phyloP scores from a whole-genome alignment of 1,140 invertebrate genomes.

The Cepaea nemoralis region DNA sequence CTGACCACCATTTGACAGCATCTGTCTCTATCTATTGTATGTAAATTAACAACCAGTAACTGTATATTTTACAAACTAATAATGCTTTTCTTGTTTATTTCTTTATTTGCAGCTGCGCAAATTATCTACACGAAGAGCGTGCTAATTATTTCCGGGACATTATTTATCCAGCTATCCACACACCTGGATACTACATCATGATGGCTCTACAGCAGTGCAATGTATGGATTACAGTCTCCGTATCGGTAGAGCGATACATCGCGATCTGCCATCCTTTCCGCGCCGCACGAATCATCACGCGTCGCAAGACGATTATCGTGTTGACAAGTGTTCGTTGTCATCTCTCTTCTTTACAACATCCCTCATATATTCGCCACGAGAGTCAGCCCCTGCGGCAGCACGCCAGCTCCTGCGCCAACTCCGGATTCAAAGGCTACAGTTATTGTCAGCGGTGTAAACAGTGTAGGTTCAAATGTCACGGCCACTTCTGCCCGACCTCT shows the following conservation, averaged over 20 bases:
- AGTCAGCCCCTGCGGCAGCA: constrained; percentile 44
- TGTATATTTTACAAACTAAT: too few relatives aligned
- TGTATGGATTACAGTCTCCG: constrained; percentile 69
- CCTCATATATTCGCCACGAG: constrained; percentile 62
- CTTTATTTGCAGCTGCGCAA: constrained; percentile 40
- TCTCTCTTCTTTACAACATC: constrained; percentile 67
- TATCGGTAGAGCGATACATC: constrained; percentile 69
- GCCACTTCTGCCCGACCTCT: background rate
- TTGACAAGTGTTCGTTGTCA: constrained; percentile 51
- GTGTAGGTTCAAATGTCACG: background rate
- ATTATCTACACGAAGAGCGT: constrained; percentile 44
- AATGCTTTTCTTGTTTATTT: too few relatives aligned
- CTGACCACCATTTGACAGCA: too few relatives aligned
- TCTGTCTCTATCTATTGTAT: too few relatives aligned
- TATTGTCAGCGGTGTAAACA: background rate
- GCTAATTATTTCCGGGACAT: constrained; percentile 68
- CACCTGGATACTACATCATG: constrained; percentile 59
- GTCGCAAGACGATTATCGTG: constrained; percentile 56
- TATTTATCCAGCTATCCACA: constrained; percentile 64
- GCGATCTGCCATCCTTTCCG: constrained; percentile 68
- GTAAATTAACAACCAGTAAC: too few relatives aligned
- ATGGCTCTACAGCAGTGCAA: constrained; percentile 69
- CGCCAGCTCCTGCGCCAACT: background rate
- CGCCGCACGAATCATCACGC: constrained; percentile 58
- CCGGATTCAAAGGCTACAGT: background rate